Percentiles rank a stretch among this genome's conserved stretches.
phyloP scores from a whole-genome alignment of 2,888 invertebrate genomes.

The Harpagoxenus sublaevis region DNA sequence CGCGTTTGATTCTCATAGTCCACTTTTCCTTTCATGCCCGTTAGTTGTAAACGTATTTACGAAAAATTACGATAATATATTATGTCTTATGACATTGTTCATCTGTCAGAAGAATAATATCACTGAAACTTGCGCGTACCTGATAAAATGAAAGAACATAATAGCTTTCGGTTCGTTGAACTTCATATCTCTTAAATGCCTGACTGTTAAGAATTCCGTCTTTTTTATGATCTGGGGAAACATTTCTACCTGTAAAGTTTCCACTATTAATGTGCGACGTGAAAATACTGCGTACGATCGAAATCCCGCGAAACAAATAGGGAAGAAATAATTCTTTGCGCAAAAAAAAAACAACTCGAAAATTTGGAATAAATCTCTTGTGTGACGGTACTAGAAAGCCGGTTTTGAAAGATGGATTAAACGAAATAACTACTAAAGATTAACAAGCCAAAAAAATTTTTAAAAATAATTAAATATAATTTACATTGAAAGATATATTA shows the following conservation, averaged over 20 bases:
- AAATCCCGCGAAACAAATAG: background rate
- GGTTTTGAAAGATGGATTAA: no score
- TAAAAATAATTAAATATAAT: no score
- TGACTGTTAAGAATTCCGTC: conserved; percentile 92
- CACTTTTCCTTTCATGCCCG: no score
- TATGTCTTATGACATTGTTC: background rate
- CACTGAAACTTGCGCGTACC: conserved; percentile 86
- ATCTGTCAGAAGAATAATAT: background rate
- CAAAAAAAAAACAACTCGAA: background rate
- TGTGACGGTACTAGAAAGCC: no score
- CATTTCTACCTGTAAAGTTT: conserved; percentile 87
- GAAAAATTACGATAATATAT: background rate
- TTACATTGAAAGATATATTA: no score
- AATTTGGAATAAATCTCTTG: background rate
- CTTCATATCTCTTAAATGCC: conserved; percentile 97
- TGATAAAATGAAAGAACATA: conserved; percentile 92
- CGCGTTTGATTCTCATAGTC: no score
- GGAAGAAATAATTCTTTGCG: background rate
- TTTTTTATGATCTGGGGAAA: conserved; percentile 93
- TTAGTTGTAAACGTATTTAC: no score
- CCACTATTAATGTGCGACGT: conserved; percentile 64
- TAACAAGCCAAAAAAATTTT: no score
- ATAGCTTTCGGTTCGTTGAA: conserved; percentile 85
- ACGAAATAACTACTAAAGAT: no score
- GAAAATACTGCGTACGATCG: background rate